Percentiles rank a stretch among this genome's conserved stretches.
These are phyloP conservation scores for Saccopteryx bilineata DNA, from an alignment of 2,113 vertebrate genomes.

Conservation along the genomic window DNA sequence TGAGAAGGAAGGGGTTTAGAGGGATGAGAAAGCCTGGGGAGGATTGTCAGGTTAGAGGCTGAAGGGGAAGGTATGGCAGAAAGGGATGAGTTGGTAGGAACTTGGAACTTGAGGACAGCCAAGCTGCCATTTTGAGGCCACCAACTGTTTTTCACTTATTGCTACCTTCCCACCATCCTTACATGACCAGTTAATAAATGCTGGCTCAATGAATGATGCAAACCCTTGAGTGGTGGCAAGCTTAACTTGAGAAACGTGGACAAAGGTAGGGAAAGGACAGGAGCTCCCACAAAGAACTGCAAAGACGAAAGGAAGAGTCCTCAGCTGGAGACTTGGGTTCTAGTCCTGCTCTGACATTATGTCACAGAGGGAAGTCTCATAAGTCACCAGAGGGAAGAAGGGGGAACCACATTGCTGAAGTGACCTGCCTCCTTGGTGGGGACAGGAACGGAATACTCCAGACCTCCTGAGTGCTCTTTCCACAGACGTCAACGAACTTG, in stretches of 20 bases:
- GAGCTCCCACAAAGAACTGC: background rate
- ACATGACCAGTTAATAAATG: background rate
- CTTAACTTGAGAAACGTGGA: background rate
- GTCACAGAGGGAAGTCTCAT: background rate
- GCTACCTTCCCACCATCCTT: background rate
- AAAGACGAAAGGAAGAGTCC: background rate
- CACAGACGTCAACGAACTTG: background rate
- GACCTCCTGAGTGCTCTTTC: background rate
- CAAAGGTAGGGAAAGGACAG: background rate
- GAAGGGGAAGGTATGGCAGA: background rate
- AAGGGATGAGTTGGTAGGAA: background rate
- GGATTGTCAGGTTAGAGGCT: background rate
- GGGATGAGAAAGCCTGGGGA: background rate
- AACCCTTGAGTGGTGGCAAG: background rate
- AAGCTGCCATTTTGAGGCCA: background rate
- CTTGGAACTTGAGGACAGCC: background rate
- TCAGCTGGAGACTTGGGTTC: background rate
- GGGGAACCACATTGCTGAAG: background rate
- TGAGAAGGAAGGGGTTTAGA: conserved; percentile 9
- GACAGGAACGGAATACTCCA: background rate
- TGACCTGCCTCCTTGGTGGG: background rate
- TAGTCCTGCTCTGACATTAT: background rate
- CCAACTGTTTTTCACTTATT: background rate
- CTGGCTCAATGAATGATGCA: background rate
- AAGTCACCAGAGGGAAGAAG: background rate